Conservation (phyloP, 2,888 invertebrate species). For the Limnephilus auricula region DNA sequence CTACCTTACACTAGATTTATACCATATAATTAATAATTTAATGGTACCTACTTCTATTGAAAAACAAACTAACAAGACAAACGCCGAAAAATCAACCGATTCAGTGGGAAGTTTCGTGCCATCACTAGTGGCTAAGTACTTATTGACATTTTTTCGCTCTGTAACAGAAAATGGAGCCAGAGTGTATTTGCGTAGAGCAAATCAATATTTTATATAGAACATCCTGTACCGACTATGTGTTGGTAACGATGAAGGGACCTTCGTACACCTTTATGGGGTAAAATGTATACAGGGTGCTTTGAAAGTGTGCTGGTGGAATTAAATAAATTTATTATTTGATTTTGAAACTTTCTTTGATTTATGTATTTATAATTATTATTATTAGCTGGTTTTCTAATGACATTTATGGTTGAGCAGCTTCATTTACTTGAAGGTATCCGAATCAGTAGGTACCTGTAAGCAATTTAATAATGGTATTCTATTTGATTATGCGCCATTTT, state of each 20-base stretch:
- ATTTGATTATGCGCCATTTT: too few species aligned
- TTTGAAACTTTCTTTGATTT: not conserved
- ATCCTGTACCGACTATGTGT: conserved; percentile 41
- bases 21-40: not conserved
- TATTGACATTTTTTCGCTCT: conserved; percentile 67
- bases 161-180: conserved; percentile 67
- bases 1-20: not conserved
- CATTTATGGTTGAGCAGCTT: not conserved
- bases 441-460: not conserved
- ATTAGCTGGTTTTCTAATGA: not conserved
- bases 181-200: conserved; percentile 66
- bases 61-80: not conserved
- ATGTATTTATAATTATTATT: not conserved
- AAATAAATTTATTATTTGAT: not conserved
- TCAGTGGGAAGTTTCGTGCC: conserved; percentile 1
- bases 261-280: conserved; percentile 30
- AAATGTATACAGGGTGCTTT: not conserved
- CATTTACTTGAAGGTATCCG: not conserved
- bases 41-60: not conserved
- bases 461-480: not conserved
- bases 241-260: not conserved
- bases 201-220: conserved; percentile 67
- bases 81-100: not conserved
- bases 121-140: conserved; percentile 62
- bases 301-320: not conserved